Evolutionary conservation across 2,797 vertebrate genomes (phyloP), one percentile per base, ranked within the genome.

Genomic region (Sciurus vulgaris): DNA sequence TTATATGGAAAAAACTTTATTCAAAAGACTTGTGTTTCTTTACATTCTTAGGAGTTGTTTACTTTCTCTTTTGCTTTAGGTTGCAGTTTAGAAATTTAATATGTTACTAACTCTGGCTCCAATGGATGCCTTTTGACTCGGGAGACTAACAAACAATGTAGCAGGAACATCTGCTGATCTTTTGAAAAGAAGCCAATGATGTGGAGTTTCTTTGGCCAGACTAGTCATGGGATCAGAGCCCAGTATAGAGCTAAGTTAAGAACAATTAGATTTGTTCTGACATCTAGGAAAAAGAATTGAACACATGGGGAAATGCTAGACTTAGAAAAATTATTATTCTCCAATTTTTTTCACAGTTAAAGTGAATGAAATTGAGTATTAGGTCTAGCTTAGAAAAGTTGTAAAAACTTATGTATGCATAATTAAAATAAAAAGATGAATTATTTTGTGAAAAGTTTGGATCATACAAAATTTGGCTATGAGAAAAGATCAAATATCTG

Each of bases 1-100:
- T 1, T 17, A 7, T 28, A 44, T 17, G 59, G 44, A 28, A 83
- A 92, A 94, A 26, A 17, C 51, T 91, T 90, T 72, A 95, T 38
- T 93, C 38, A 61, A 54, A 84, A n/a, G 72, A 72, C 12, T 74
- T 77, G 0, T 59, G 7, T 72, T 85, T 91, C 51, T 93, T 94
- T 26, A 73, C 15, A 38, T 77, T 28, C 69, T 73, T 89, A 1
- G 0, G n/a, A 78, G 88, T 78, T 85, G 22, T 97, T 97, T 96
- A 49, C 72, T 97, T 96, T 96, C 41, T 79, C 33, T 86, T 89
- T 81, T 86, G 54, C 28, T 22, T 78, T 77, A 79, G 63, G 20
- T 70, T 88, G 2, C 81, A 77, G 9, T 93, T 96, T 84, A 85
- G 96, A 98, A 98, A 96, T 70, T 35, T 84, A 84, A 49, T 77